These are phyloP conservation scores for Saguinus imperator DNA, from an alignment of 2,113 vertebrate genomes.

Conservation along the genomic window DNA sequence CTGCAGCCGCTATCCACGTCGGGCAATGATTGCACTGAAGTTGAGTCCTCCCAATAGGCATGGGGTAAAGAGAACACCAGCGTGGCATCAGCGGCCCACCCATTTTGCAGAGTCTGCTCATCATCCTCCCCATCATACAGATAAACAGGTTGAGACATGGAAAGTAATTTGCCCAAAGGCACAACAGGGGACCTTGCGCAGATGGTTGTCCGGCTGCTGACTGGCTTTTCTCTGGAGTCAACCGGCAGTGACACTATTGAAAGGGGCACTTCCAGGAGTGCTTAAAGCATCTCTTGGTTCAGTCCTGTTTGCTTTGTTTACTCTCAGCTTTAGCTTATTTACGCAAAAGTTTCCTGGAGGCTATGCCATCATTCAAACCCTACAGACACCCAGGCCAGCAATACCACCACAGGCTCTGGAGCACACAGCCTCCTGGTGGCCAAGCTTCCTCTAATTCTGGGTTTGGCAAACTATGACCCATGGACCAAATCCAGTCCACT, in stretches of 20 bases:
- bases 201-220: not conserved
- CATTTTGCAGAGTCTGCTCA: not conserved
- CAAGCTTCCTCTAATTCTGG: not conserved
- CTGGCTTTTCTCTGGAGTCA: not conserved
- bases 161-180: not conserved
- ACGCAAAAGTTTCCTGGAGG: not conserved
- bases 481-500: not conserved
- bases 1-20: not conserved
- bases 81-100: not conserved
- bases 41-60: not conserved
- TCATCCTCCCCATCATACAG: not conserved
- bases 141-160: not conserved
- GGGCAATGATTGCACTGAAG: fast-evolving
- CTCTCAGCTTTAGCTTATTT: not conserved
- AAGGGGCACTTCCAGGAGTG: fast-evolving
- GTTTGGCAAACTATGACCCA: not conserved
- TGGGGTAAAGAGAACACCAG: no score
- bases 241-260: fast-evolving
- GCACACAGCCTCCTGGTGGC: not conserved
- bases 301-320: not conserved
- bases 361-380: not conserved
- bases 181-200: not conserved
- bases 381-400: not conserved
- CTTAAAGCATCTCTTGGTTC: not conserved
- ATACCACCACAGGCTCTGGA: not conserved